A percentile compares a stretch with the other conserved stretches of the same genome.
Evolutionary conservation across 2,888 invertebrate genomes (phyloP).

Genomic region (Balanococcus diminutus): DNA sequence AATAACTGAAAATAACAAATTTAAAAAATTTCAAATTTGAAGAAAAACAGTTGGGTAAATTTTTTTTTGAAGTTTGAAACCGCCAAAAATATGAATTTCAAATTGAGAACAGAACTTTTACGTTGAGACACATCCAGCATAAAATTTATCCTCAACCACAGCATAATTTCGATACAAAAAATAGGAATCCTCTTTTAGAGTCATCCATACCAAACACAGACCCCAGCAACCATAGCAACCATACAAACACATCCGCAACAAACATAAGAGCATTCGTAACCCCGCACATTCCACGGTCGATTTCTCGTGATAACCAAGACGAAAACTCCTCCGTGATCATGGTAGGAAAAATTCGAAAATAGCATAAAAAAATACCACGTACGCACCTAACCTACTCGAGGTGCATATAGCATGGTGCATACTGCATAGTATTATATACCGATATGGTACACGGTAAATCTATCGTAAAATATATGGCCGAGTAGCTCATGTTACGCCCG

Average conservation of each 20-base stretch:
- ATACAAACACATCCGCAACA: too few relatives aligned
- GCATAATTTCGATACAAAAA: too few relatives aligned
- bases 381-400: not conserved
- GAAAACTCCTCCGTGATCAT: not conserved
- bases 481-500: constrained; percentile 54
- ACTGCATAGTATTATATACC: not conserved
- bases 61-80: too few relatives aligned
- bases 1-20: too few relatives aligned
- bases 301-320: not conserved
- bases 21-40: too few relatives aligned
- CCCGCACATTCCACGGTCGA: not conserved
- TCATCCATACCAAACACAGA: not conserved
- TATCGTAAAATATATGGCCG: constrained; percentile 43
- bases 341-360: not conserved
- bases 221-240: too few relatives aligned
- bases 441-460: constrained; percentile 33
- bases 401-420: not conserved
- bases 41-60: too few relatives aligned
- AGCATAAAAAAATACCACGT: not conserved
- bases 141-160: too few relatives aligned
- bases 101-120: too few relatives aligned
- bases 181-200: too few relatives aligned
- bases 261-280: not conserved
- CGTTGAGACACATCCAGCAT: too few relatives aligned
- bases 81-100: too few relatives aligned